Evolutionary conservation across 2,888 invertebrate species (phyloP).

Genomic region (Parnassius orleans): DNA sequence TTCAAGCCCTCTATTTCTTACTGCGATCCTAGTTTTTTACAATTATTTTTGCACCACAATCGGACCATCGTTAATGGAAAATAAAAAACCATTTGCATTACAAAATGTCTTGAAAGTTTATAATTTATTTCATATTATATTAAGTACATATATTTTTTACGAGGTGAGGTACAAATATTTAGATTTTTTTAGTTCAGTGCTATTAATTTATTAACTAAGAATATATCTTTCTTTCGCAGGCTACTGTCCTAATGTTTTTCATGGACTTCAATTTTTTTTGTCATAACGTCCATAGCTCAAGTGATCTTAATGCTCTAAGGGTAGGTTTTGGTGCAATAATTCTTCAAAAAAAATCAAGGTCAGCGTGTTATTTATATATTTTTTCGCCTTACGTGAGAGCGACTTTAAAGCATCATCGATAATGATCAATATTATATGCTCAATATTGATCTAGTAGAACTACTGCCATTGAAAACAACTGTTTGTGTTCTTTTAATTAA

Average conservation of each 20-base stretch:
- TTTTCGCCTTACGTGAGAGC: no score
- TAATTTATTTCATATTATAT: slow-evolving; percentile 83
- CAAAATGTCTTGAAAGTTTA: slow-evolving; percentile 84
- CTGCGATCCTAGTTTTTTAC: slow-evolving; percentile 81
- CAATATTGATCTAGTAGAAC: no score
- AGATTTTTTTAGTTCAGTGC: not conserved
- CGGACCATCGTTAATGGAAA: slow-evolving; percentile 87
- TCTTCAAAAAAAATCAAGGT: no score
- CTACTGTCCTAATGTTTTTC: slow-evolving; percentile 13
- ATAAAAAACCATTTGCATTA: slow-evolving; percentile 83
- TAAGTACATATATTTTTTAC: slow-evolving; percentile 34
- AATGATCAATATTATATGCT: no score
- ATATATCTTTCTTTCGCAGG: slow-evolving; percentile 27
- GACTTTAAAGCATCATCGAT: no score
- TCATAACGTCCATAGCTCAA: slow-evolving; percentile 23
- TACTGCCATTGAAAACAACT: no score
- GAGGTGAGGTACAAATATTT: slow-evolving; percentile 34
- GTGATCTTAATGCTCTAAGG: slow-evolving; percentile 9
- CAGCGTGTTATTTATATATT: no score
- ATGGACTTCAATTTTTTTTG: slow-evolving; percentile 27
- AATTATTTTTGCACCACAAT: slow-evolving; percentile 84
- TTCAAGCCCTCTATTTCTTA: slow-evolving; percentile 82
- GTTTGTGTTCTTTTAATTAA: no score
- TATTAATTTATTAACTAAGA: not conserved
- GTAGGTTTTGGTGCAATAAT: not conserved